Conservation (phyloP, 2,113 vertebrate species). For the Pogonocichla stellata region DNA sequence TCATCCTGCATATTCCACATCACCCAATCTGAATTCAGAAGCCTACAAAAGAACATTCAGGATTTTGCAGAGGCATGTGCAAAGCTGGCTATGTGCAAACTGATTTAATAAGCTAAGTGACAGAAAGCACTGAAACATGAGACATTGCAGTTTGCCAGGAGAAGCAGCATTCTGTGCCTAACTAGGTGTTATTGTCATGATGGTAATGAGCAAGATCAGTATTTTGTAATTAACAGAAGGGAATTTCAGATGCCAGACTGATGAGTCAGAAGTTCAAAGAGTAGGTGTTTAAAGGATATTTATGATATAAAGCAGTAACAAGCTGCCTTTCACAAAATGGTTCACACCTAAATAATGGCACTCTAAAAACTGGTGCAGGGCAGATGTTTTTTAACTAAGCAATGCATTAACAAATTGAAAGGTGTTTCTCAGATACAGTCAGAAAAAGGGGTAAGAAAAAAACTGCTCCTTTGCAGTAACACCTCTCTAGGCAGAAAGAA, state of each 20-base stretch:
- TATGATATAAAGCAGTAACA: not conserved
- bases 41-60: not conserved
- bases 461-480: not conserved
- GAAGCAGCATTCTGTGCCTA: not conserved
- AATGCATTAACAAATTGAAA: not conserved
- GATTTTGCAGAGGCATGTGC: not conserved
- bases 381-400: not conserved
- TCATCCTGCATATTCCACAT: not conserved
- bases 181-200: not conserved
- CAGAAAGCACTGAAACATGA: not conserved
- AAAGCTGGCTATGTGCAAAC: not conserved
- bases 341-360: not conserved
- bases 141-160: not conserved
- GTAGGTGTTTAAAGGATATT: not conserved
- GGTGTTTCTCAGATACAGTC: not conserved
- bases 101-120: not conserved
- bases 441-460: not conserved
- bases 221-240: slow-evolving; percentile 21
- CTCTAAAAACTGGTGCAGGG: not conserved
- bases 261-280: slow-evolving; percentile 8
- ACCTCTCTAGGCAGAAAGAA: not conserved
- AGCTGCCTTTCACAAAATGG: not conserved
- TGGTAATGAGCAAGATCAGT: not conserved
- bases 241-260: slow-evolving; percentile 2
- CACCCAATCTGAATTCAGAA: not conserved